Conservation (phyloP, 2,113 vertebrate species). For the Bufo gargarizans region DNA sequence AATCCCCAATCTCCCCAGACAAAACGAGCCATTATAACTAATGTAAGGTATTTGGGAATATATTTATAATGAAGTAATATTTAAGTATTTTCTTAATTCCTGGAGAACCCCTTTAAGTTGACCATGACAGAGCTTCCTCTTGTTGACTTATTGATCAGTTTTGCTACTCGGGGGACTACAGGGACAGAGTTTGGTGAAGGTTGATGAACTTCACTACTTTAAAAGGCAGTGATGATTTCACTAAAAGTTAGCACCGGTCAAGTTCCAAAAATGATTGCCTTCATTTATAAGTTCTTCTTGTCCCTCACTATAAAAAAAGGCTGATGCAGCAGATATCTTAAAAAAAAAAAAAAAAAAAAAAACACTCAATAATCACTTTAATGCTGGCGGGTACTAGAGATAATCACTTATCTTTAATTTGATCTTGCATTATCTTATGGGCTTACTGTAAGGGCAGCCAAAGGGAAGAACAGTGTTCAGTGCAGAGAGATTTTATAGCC, state of each 20-base stretch:
- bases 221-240: background rate
- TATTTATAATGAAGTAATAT: no score
- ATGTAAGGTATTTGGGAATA: no score
- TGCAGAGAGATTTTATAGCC: slow-evolving; percentile 1
- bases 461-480: background rate
- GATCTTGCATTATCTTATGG: background rate
- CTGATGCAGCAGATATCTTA: background rate
- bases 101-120: background rate
- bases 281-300: background rate
- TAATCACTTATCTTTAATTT: slow-evolving; percentile 25
- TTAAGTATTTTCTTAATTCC: no score
- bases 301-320: background rate
- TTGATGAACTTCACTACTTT: background rate
- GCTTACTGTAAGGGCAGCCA: slow-evolving; percentile 4
- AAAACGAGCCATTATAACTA: no score
- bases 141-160: background rate
- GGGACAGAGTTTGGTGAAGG: no score
- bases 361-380: background rate
- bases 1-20: no score
- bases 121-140: background rate
- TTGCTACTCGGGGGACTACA: background rate
- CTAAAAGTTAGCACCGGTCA: background rate
- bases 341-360: slow-evolving; percentile 5
- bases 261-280: background rate
- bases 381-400: background rate